Base-by-base conservation (phyloP, 2,888 invertebrate genomes). In the Apotomis betuletana region DNA sequence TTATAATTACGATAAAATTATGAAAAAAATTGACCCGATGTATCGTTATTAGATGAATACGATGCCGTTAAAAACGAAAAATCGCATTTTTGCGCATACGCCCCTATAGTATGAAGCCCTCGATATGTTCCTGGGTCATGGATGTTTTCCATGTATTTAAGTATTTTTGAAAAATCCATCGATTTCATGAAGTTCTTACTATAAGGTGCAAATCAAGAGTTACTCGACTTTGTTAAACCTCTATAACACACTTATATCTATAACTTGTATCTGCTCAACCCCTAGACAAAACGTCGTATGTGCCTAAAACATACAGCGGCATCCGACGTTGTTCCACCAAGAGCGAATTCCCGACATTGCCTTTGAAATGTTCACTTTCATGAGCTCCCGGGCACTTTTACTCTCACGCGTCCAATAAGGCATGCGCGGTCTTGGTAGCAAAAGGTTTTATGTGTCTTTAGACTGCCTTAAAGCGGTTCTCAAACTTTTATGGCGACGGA, bases 301-400 rank as follows among this genome's bases (percentile, higher is more conserved):
- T 44, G 55, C 46, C 0, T 41, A 57, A 27, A 57, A 8, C 49
- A 44, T 27, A 27, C 5, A 46, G 49, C 3, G 1, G n/a, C 36
- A 44, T 65, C 46, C 55, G 64, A 27, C 65, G 5, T 57, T 65
- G 4, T 57, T 36, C 65, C 5, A 0, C 51, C n/a, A 9, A 65
- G 8, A n/a, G 65, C n/a, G 10, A 65, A 65, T 36, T 55, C 65
- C 55, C 55, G 55, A 46, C 64, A 27, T 65, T 65, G 65, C 65
- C 57, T 57, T 57, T 55, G 55, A 57, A 65, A 65, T 55, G 64
- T 44, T 44, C 64, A 55, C 64, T 65, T 65, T 65, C 64, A 46
- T 13, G 52, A 13, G 65, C 65, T 65, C 46, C 65, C 65, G 55
- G 64, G 65, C 46, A 65, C 65, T 65, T 65, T 65, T 65, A 65